A percentile compares a stretch with the other conserved stretches of the same genome.
These are phyloP conservation scores for Acheta domesticus DNA, from an alignment of 2,888 invertebrate species.

Conservation along the genomic window DNA sequence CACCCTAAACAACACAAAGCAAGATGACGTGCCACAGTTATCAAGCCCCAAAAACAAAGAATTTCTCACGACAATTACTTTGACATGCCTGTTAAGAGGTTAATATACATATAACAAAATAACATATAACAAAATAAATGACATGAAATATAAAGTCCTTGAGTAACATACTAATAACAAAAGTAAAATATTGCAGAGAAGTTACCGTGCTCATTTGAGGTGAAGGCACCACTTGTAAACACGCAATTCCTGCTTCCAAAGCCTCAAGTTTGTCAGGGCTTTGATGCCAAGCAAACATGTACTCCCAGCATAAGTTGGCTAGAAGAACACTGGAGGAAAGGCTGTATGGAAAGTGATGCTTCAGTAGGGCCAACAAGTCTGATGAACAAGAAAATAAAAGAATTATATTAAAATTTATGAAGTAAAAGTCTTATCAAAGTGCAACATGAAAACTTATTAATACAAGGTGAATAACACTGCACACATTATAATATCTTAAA, in stretches of 20 bases:
- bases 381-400: background rate
- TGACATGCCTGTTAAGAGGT: no score
- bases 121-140: no score
- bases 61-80: no score
- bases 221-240: conserved; percentile 64
- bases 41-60: no score
- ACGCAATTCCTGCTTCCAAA: conserved; percentile 68
- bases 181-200: background rate
- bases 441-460: no score
- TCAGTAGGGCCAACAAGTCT: conserved; percentile 50
- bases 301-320: conserved; percentile 89
- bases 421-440: background rate
- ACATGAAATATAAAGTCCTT: no score
- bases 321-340: conserved; percentile 73
- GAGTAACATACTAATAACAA: background rate
- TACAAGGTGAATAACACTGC: no score
- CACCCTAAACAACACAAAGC: no score
- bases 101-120: no score
- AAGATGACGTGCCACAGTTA: no score
- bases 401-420: background rate
- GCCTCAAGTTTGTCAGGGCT: conserved; percentile 62
- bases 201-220: conserved; percentile 61
- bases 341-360: conserved; percentile 81
- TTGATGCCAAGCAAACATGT: conserved; percentile 81
- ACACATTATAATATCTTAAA: no score